A percentile compares a stretch with the other conserved stretches of the same genome.
These are phyloP conservation scores for Phylloscopus trochiloides DNA, from an alignment of 2,113 vertebrate genomes.

Conservation along the genomic window DNA sequence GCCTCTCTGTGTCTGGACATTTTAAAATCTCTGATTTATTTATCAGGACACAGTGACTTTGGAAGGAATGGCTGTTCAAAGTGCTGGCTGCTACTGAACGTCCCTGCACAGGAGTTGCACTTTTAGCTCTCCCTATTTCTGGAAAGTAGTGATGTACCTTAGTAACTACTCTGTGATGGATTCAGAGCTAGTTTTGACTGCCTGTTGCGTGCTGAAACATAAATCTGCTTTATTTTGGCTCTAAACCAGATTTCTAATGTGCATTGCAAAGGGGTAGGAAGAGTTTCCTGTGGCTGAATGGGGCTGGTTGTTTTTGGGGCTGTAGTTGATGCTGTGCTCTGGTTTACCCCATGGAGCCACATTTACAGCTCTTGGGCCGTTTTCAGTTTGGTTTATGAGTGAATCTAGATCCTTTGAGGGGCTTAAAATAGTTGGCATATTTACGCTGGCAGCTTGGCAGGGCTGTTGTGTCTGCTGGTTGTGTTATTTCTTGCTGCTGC, in stretches of 20 bases:
- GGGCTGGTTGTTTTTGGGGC: neutral
- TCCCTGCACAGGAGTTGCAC: neutral
- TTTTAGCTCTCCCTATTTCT: neutral
- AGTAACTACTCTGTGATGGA: neutral
- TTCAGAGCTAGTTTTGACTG: neutral
- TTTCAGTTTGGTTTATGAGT: neutral
- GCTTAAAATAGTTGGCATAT: slow-evolving; percentile 56
- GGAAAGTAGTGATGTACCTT: neutral
- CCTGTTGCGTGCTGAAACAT: neutral
- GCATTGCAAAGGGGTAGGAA: neutral
- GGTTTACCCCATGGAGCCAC: neutral
- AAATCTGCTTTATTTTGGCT: neutral
- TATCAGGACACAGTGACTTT: neutral
- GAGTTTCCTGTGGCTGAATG: neutral
- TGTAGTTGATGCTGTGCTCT: neutral
- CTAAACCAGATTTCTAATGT: neutral
- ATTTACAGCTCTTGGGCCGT: neutral
- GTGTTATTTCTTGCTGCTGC: neutral
- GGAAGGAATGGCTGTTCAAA: neutral
- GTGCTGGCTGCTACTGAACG: neutral
- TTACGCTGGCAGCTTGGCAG: neutral
- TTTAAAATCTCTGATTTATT: neutral
- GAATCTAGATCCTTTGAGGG: slow-evolving; percentile 16
- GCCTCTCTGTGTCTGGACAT: neutral
- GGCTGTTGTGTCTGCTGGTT: neutral